Conservation (phyloP, 1,140 invertebrate genomes). For the Brachionus sp. region DNA sequence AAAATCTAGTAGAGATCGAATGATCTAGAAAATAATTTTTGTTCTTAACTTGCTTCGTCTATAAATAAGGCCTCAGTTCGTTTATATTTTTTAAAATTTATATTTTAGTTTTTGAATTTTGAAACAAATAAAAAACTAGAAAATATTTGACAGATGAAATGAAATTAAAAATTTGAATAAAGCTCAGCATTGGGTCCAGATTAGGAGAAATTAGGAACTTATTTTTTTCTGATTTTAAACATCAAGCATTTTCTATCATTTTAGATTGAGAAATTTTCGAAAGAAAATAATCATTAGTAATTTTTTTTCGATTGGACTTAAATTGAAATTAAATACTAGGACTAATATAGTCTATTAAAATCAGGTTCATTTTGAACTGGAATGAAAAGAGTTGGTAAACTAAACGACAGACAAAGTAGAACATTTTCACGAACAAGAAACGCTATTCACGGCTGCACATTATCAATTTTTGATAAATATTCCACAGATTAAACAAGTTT, state of each 20-base stretch:
- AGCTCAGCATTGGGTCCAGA: not conserved
- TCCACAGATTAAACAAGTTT: not conserved
- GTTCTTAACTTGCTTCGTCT: not conserved
- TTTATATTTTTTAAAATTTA: not conserved
- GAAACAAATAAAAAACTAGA: not conserved
- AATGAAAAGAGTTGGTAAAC: slow-evolving; percentile 45
- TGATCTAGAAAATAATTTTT: not conserved
- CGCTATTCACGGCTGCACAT: slow-evolving; percentile 37
- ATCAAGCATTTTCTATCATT: no score
- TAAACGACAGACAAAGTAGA: slow-evolving; percentile 40
- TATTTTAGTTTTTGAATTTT: not conserved
- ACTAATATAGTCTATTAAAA: not conserved
- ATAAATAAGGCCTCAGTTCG: not conserved
- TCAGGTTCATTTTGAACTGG: slow-evolving; percentile 22
- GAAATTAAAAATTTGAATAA: not conserved
- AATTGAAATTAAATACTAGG: not conserved
- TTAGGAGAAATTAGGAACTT: not conserved
- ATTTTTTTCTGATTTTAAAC: not conserved
- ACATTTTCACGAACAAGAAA: slow-evolving; percentile 37
- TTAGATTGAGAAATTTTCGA: no score
- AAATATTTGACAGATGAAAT: no score
- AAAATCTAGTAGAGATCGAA: not conserved
- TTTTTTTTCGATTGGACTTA: not conserved
- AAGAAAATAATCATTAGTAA: not conserved
- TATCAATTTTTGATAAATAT: not conserved